A percentile compares a stretch with the other conserved stretches of the same genome.
These are phyloP conservation scores for Parnassius smintheus DNA, from an alignment of 2,888 invertebrate species.

Conservation along the genomic window DNA sequence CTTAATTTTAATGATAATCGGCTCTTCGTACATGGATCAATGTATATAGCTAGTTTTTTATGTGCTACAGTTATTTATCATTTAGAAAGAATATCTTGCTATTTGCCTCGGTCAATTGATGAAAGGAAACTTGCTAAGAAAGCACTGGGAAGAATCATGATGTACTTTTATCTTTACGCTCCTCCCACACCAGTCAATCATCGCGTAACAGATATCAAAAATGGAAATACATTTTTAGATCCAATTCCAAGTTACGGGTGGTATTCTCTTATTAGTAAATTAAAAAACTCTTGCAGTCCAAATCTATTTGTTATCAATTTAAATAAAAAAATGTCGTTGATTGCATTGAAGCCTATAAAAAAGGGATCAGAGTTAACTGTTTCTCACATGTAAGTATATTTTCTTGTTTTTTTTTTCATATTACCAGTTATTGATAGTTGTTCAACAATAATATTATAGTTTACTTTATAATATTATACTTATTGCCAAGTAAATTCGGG, in stretches of 20 bases:
- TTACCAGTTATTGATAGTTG: no score
- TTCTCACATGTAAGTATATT: slow-evolving; percentile 36
- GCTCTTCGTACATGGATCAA: slow-evolving; percentile 15
- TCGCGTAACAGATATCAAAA: not conserved
- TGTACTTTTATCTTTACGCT: slow-evolving; percentile 14
- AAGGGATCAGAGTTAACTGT: slow-evolving; percentile 38
- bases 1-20: slow-evolving; percentile 15
- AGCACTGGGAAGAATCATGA: slow-evolving; percentile 16
- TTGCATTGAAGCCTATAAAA: slow-evolving; percentile 37
- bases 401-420: not conserved
- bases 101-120: not conserved
- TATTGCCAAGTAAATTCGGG: no score
- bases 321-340: slow-evolving; percentile 34
- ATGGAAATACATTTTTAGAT: not conserved
- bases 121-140: slow-evolving; percentile 11
- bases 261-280: slow-evolving; percentile 39
- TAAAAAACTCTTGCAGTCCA: slow-evolving; percentile 36
- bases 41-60: slow-evolving; percentile 11
- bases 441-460: no score
- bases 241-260: slow-evolving; percentile 29
- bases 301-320: slow-evolving; percentile 35
- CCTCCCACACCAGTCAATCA: not conserved
- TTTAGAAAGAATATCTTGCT: slow-evolving; percentile 14
- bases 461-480: no score
- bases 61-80: slow-evolving; percentile 21